A percentile compares a stretch with the other conserved stretches of the same genome.
phyloP scores from a whole-genome alignment of 2,888 invertebrate genomes.

The Heliconius erato region DNA sequence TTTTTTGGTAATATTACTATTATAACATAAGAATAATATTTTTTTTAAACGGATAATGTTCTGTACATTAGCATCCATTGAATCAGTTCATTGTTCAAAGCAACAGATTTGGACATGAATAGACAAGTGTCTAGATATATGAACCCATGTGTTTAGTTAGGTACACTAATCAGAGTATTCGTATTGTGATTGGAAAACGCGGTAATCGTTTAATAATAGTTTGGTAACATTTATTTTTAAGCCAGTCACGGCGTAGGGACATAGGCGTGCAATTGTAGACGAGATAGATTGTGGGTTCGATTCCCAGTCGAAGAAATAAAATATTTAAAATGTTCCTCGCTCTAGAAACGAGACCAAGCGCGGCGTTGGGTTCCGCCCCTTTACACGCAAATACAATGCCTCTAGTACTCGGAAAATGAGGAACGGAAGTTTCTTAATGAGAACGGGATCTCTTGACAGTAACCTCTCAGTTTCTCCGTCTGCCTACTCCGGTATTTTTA shows the following conservation, averaged over 20 bases:
- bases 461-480: no score
- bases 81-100: neutral
- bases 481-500: no score
- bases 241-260: no score
- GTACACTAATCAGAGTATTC: conserved; percentile 11
- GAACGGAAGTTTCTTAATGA: neutral
- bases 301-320: neutral
- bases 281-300: neutral
- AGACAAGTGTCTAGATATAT: conserved; percentile 13
- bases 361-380: neutral
- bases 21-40: neutral
- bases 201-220: neutral
- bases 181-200: neutral
- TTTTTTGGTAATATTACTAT: no score
- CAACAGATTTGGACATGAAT: conserved; percentile 22
- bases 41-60: neutral
- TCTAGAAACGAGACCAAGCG: neutral
- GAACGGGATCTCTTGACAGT: neutral
- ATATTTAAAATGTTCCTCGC: neutral
- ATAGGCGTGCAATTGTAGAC: no score
- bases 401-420: neutral
- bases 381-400: neutral
- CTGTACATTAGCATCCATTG: neutral
- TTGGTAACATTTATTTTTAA: neutral
- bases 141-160: conserved; percentile 11